These are phyloP conservation scores for Thumatha senex DNA, from an alignment of 2,888 invertebrate species.

Conservation along the genomic window DNA sequence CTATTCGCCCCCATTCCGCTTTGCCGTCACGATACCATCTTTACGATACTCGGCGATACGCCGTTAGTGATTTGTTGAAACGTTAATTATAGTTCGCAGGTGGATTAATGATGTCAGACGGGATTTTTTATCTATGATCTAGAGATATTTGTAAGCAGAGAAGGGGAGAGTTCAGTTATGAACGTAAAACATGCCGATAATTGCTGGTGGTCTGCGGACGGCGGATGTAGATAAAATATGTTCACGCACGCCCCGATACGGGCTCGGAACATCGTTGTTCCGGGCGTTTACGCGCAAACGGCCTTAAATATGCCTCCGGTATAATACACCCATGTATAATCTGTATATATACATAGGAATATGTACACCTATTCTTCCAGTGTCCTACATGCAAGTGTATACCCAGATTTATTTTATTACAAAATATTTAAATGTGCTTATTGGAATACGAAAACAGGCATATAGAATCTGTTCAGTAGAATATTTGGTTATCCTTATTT, in stretches of 20 bases:
- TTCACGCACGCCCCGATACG: slow-evolving; percentile 76
- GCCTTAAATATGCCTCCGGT: slow-evolving; percentile 32
- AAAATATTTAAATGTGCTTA: slow-evolving; percentile 9
- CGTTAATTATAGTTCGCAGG: slow-evolving; percentile 68
- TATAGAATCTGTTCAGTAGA: slow-evolving; percentile 2
- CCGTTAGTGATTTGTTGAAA: slow-evolving; percentile 71
- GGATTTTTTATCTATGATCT: slow-evolving; percentile 54
- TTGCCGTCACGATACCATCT: slow-evolving; percentile 53
- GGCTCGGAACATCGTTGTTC: slow-evolving; percentile 53
- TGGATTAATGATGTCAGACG: slow-evolving; percentile 66
- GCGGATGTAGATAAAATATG: slow-evolving; percentile 77
- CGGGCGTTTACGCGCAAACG: slow-evolving; percentile 50
- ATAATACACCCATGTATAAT: slow-evolving; percentile 22
- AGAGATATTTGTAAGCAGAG: slow-evolving; percentile 37
- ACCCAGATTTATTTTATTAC: slow-evolving; percentile 6
- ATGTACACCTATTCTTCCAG: slow-evolving; percentile 27
- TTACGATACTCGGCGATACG: slow-evolving; percentile 42
- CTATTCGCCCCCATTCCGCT: slow-evolving; percentile 45
- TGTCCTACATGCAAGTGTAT: slow-evolving; percentile 18
- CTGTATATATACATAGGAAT: slow-evolving; percentile 23
- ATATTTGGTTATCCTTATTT: slow-evolving; percentile 3
- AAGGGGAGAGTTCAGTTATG: slow-evolving; percentile 51
- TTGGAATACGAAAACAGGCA: slow-evolving; percentile 5
- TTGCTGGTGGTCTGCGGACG: slow-evolving; percentile 58
- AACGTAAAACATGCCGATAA: slow-evolving; percentile 73